These are phyloP conservation scores for Ennomos quercinarius DNA, from an alignment of 2,888 invertebrate species.

Conservation along the genomic window DNA sequence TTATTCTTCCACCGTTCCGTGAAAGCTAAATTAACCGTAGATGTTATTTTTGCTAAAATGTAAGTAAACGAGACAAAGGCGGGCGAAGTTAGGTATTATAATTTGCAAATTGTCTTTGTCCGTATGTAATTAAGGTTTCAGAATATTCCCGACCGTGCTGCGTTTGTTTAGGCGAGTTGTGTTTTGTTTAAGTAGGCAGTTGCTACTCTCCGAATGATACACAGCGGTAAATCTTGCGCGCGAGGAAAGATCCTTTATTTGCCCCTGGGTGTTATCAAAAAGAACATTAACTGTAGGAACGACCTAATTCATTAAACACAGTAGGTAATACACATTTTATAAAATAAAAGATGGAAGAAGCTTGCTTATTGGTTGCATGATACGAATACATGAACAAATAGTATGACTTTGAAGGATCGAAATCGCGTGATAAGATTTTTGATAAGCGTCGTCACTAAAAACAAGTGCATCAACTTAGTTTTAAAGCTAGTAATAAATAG, in stretches of 20 bases:
- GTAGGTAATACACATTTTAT: neutral
- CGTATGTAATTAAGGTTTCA: constrained; percentile 39
- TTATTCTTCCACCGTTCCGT: constrained; percentile 5
- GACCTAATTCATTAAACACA: neutral
- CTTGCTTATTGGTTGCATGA: neutral
- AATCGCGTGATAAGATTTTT: constrained; percentile 6
- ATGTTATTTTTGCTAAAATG: constrained; percentile 32
- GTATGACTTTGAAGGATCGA: constrained; percentile 15
- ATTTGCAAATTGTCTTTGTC: constrained; percentile 39
- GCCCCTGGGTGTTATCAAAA: constrained; percentile 36
- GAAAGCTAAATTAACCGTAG: constrained; percentile 29
- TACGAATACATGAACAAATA: neutral
- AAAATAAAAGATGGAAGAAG: too few relatives aligned
- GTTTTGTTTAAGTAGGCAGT: constrained; percentile 39
- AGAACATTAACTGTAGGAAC: constrained; percentile 27
- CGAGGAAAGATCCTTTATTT: constrained; percentile 25
- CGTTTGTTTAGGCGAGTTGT: constrained; percentile 40
- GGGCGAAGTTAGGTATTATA: constrained; percentile 38
- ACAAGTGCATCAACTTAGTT: too few relatives aligned
- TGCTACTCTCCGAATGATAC: constrained; percentile 36
- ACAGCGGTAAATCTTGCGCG: constrained; percentile 33
- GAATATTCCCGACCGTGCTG: constrained; percentile 16
- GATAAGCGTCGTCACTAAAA: neutral
- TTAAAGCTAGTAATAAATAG: too few relatives aligned
- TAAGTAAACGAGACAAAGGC: constrained; percentile 35